A percentile compares a stretch with the other conserved stretches of the same genome.
phyloP scores from a whole-genome alignment of 1,140 invertebrate species.

The Trichomalopsis sarcophagae region DNA sequence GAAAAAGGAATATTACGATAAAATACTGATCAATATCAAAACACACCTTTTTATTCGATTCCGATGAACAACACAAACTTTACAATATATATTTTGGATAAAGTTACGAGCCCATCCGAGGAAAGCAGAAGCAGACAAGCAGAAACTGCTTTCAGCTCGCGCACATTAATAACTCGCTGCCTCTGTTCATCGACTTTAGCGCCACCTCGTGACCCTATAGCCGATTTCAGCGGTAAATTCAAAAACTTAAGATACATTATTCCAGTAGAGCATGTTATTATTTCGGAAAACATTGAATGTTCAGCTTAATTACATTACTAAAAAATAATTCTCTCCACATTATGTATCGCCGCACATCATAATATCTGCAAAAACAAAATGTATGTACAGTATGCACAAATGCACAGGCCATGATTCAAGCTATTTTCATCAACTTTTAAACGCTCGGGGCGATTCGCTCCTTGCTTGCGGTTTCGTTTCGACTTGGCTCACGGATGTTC shows the following conservation, averaged over 20 bases:
- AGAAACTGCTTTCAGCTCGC: background rate
- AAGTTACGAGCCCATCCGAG: too few species aligned
- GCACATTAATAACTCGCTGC: too few species aligned
- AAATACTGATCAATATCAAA: background rate
- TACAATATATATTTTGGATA: background rate
- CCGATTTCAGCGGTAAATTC: background rate
- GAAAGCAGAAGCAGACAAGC: background rate
- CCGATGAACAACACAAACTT: background rate
- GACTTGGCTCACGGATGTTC: background rate
- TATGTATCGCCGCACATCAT: too few species aligned
- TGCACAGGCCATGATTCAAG: too few species aligned
- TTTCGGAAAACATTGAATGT: too few species aligned
- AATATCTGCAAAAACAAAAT: too few species aligned
- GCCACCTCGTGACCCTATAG: background rate
- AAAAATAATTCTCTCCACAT: too few species aligned
- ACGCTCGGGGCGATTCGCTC: background rate
- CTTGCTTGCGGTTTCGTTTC: background rate
- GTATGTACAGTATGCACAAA: too few species aligned
- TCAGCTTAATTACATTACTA: too few species aligned
- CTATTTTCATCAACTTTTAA: background rate
- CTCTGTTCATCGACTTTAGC: background rate
- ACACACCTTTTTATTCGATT: background rate
- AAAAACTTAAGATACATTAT: background rate
- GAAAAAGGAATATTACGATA: background rate
- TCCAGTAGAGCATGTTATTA: too few species aligned